Evolutionary conservation across 2,797 vertebrate genomes (phyloP).

Genomic region (Rhinella marina): DNA sequence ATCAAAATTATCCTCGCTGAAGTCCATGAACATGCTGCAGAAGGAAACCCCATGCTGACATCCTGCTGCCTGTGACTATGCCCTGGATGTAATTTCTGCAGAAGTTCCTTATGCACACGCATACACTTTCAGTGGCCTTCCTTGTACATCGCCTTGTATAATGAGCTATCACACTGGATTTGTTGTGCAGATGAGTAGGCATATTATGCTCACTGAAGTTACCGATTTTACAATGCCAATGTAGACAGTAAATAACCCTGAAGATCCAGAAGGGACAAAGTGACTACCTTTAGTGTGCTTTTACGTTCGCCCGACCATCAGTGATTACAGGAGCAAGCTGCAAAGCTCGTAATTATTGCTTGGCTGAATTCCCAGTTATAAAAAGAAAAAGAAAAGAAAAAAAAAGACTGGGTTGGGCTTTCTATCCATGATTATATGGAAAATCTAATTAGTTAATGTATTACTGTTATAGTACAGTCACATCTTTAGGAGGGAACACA

Average conservation of each 20-base stretch:
- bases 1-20: too few relatives aligned
- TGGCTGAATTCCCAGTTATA: slow-evolving; percentile 25
- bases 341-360: slow-evolving; percentile 55
- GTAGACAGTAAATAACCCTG: slow-evolving; percentile 55
- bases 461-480: slow-evolving; percentile 39
- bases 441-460: slow-evolving; percentile 50
- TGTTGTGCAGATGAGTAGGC: slow-evolving; percentile 40
- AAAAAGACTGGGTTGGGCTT: slow-evolving; percentile 16
- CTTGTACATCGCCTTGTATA: not conserved
- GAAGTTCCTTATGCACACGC: too few relatives aligned
- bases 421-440: slow-evolving; percentile 52
- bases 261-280: slow-evolving; percentile 47
- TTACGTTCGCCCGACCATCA: slow-evolving; percentile 54
- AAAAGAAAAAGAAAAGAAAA: not conserved
- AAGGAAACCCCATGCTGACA: too few relatives aligned
- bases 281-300: slow-evolving; percentile 44
- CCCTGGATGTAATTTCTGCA: too few relatives aligned
- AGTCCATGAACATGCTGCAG: too few relatives aligned
- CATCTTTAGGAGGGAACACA: slow-evolving; percentile 4
- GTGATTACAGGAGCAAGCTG: slow-evolving; percentile 29
- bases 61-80: too few relatives aligned
- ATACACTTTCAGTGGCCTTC: not conserved
- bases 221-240: slow-evolving; percentile 52
- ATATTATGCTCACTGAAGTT: slow-evolving; percentile 25
- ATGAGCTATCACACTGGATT: not conserved